Percentiles rank a stretch among this genome's conserved stretches.
Evolutionary conservation across 2,113 vertebrate species (phyloP).

Genomic region (Sebastes schlegelii): DNA sequence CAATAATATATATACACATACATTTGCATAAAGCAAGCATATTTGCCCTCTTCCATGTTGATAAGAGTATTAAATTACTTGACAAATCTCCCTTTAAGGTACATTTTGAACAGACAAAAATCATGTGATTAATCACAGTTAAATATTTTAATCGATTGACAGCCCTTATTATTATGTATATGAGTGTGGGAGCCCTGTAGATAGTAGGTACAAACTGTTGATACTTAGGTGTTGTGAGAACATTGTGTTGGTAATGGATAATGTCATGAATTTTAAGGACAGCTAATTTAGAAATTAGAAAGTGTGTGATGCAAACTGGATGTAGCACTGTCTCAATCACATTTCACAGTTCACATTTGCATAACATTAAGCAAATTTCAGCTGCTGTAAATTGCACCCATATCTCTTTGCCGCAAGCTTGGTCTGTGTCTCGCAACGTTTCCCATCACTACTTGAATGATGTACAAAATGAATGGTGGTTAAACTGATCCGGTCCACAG

Average conservation of each 20-base stretch:
- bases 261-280: neutral
- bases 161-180: neutral
- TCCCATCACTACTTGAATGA: neutral
- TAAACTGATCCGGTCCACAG: neutral
- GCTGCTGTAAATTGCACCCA: neutral
- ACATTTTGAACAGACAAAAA: too few relatives aligned
- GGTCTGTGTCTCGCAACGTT: neutral
- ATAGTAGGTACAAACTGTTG: neutral
- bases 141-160: too few relatives aligned
- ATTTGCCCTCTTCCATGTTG: too few relatives aligned
- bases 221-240: neutral
- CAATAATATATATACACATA: too few relatives aligned
- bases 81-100: too few relatives aligned
- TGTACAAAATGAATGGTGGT: neutral
- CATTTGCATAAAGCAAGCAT: too few relatives aligned
- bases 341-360: neutral
- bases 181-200: neutral
- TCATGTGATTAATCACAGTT: too few relatives aligned
- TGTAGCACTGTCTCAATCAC: too few relatives aligned
- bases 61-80: too few relatives aligned
- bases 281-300: neutral
- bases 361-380: neutral
- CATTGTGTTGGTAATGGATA: neutral
- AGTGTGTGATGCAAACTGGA: neutral
- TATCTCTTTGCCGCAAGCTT: neutral